Conservation (phyloP, 2,113 vertebrate species). For the Lagenorhynchus albirostris region DNA sequence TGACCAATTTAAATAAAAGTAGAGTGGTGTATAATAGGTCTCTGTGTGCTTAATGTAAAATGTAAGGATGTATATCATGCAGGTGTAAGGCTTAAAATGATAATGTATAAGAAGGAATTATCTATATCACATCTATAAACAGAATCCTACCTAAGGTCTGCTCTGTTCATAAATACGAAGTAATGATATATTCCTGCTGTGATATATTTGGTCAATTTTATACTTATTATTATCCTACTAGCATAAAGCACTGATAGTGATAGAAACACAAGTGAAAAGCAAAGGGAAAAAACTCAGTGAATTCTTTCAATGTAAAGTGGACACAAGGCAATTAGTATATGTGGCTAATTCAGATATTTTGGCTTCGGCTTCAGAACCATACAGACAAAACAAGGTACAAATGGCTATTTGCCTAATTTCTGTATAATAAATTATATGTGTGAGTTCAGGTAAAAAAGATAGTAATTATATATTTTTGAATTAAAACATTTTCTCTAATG, state of each 20-base stretch:
- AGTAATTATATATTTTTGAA: background rate
- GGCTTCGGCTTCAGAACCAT: background rate
- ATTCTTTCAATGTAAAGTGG: background rate
- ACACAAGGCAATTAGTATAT: background rate
- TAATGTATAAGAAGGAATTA: background rate
- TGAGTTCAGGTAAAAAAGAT: background rate
- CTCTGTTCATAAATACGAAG: background rate
- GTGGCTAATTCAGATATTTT: background rate
- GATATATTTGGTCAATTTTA: background rate
- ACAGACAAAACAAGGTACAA: background rate
- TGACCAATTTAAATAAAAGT: background rate
- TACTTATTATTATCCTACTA: background rate
- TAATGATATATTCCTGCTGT: background rate
- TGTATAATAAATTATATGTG: background rate
- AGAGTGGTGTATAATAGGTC: background rate
- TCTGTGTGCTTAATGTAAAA: background rate
- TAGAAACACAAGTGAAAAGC: background rate
- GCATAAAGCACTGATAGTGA: background rate
- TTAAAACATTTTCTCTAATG: background rate
- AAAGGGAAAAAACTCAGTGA: background rate
- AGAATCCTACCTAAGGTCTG: background rate
- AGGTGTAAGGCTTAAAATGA: background rate
- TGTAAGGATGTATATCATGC: background rate
- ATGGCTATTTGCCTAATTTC: background rate
- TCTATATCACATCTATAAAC: background rate